Base-by-base conservation (phyloP, 2,888 invertebrate genomes). In the Drosophila nr. perissopoda region DNA sequence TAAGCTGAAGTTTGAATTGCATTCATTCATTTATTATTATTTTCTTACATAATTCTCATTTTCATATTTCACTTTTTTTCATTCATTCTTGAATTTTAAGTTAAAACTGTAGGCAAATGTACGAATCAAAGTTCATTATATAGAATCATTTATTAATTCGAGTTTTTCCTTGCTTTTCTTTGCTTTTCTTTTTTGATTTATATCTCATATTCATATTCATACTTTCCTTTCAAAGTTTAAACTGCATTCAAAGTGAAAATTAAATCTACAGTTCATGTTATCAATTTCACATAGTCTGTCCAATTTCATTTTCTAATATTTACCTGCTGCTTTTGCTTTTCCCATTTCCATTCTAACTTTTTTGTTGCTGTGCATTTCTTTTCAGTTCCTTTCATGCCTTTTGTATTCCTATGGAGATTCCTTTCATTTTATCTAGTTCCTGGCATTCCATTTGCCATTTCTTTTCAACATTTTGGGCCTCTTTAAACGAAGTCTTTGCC, bases 401-500 rank as follows among this genome's bases (percentile, higher is more conserved):
- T 33, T 21, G 1, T 6, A 11, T 33, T 25, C 13, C 25, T 5
- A 16, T 4, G 1, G 45, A 21, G 21, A 45, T 45, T 11, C 18
- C 18, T 8, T 13, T 11, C 27, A 2, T 31, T 34, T 4, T 56
- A 16, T 42, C 25, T 10, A n/a, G 4, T 25, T 4, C 0, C 29
- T 13, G 7, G 2, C 49, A 40, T 42, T 63, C 18, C 34, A 42
- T 27, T 52, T 65, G 38, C 4, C 18, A 61, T 38, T 49, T 64
- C 6, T n/a, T 48, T 36, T 45, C 34, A 36, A n/a, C 18, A 21
- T 38, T 27, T 53, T 1, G 18, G 16, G 16, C 29, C 34, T 27
- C 21, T 45, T 45, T 45, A 45, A 45, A 16, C 2, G 29, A 4
- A 29, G 29, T 48, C 13, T 16, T 25, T 1, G 18, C 13, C 4